Percentiles rank a stretch among this genome's conserved stretches.
phyloP scores from a whole-genome alignment of 2,888 invertebrate species.

The Xestia xanthographa region DNA sequence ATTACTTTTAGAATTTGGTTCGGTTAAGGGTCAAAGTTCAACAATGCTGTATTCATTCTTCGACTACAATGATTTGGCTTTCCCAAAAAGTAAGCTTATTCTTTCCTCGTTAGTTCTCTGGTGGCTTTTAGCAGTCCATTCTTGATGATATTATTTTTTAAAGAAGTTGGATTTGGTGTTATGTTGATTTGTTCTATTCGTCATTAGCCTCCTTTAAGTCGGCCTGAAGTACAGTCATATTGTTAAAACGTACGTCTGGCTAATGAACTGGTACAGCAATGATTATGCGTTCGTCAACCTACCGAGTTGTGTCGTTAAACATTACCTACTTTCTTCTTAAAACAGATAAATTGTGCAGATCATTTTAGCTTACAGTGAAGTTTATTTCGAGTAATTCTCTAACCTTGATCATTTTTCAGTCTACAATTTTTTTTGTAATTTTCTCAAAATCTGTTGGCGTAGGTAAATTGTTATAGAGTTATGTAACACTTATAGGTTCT shows the following conservation, averaged over 20 bases:
- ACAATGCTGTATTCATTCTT: neutral
- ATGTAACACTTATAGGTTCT: neutral
- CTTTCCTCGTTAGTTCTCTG: neutral
- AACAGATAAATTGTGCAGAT: slow-evolving; percentile 6
- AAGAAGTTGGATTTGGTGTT: neutral
- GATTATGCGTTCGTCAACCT: neutral
- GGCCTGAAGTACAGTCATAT: neutral
- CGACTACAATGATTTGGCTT: neutral
- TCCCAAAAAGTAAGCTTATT: neutral
- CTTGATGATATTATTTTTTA: neutral
- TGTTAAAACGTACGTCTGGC: neutral
- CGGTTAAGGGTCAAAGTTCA: slow-evolving; percentile 50
- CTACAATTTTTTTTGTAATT: neutral
- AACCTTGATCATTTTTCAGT: neutral
- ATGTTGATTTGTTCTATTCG: neutral
- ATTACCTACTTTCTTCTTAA: slow-evolving; percentile 19
- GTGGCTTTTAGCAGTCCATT: too few relatives aligned
- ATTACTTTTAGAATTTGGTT: neutral
- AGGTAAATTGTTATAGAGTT: neutral
- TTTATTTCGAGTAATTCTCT: neutral
- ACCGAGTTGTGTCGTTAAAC: neutral
- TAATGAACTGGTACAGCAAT: neutral
- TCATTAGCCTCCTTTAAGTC: neutral
- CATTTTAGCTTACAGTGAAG: neutral
- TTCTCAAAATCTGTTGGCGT: neutral